Base-by-base conservation (phyloP, 1,140 invertebrate species). In the Drosophila dunni region DNA sequence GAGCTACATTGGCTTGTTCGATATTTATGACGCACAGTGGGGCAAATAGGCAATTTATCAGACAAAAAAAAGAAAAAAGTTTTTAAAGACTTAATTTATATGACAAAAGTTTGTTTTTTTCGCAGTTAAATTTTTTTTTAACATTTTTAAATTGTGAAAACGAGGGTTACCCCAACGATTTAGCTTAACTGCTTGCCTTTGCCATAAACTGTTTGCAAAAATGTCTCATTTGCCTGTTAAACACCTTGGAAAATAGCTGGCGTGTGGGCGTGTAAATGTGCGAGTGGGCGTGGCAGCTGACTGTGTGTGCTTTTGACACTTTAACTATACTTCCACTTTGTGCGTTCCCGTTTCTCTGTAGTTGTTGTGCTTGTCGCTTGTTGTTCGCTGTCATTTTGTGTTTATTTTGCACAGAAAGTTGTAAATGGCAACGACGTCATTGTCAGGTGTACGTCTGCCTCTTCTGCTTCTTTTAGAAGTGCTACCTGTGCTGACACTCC, bases 281-380 rank as follows among this genome's bases (percentile, higher is more conserved):
- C 11, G 7, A 11, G 15, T 34, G 45, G 65, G 56, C 46, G 65
- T 51, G 65, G 9, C 45, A 7, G 33, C n/a, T 29, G 20, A 8
- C 57, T 44, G 40, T 46, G 81, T 57, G 68, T 86, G 83, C 71
- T 89, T 89, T 78, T 89, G 84, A 89, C 84, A 89, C 84, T 79
- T 89, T 89, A 84, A 89, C 80, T 84, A 61, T 74, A 64, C 79
- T 79, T 61, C 58, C 66, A 85, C 34, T 75, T 78, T 78, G 79
- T 75, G 75, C 53, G 36, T 79, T 29, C 46, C 73, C 60, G 64
- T 20, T 66, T 29, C 6, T 29, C 24, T 29, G 24, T 29, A 29
- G 3, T 29, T 72, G 34, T 36, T 61, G 67, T 42, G 76, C 71
- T 63, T 65, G 75, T 20, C 62, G 73, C 63, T 69, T 63, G 15